Evolutionary conservation across 1,140 invertebrate genomes (phyloP).

Genomic region (Phthorimaea operculella): DNA sequence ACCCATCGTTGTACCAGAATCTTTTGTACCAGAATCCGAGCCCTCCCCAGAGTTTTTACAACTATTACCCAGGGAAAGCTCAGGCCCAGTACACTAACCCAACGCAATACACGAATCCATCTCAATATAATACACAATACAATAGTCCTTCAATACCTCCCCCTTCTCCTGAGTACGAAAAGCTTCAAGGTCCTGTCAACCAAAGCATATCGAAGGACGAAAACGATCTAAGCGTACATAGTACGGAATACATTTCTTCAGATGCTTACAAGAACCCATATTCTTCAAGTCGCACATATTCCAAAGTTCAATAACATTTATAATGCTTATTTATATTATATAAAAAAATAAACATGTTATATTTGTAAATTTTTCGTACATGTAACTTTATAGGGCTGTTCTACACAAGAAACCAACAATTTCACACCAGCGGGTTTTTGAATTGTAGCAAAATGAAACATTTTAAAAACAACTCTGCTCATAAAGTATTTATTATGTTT

Average conservation of each 20-base stretch:
- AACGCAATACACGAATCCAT: too few species aligned
- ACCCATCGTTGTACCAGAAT: slow-evolving; percentile 48
- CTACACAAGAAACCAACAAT: too few species aligned
- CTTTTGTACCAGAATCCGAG: slow-evolving; percentile 32
- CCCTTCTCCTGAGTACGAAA: slow-evolving; percentile 43
- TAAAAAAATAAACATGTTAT: too few species aligned
- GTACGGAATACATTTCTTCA: slow-evolving; percentile 37
- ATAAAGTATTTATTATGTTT: too few species aligned
- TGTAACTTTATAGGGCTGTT: too few species aligned
- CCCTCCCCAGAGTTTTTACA: slow-evolving; percentile 50
- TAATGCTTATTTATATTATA: too few species aligned
- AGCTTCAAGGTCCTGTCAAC: slow-evolving; percentile 26
- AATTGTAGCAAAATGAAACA: too few species aligned
- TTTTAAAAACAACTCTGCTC: too few species aligned
- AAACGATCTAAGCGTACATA: slow-evolving; percentile 33
- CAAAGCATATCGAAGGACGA: slow-evolving; percentile 40
- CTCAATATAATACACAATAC: slow-evolving; percentile 38
- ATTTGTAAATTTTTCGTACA: too few species aligned
- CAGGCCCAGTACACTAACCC: slow-evolving; percentile 46
- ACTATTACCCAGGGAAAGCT: slow-evolving; percentile 50
- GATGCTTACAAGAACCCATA: slow-evolving; percentile 46
- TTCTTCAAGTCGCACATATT: slow-evolving; percentile 24
- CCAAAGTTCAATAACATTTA: slow-evolving; percentile 24
- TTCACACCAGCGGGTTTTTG: too few species aligned
- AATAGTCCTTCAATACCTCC: slow-evolving; percentile 11